Evolutionary conservation across 2,113 vertebrate genomes (phyloP).

Genomic region (Guaruba guarouba): DNA sequence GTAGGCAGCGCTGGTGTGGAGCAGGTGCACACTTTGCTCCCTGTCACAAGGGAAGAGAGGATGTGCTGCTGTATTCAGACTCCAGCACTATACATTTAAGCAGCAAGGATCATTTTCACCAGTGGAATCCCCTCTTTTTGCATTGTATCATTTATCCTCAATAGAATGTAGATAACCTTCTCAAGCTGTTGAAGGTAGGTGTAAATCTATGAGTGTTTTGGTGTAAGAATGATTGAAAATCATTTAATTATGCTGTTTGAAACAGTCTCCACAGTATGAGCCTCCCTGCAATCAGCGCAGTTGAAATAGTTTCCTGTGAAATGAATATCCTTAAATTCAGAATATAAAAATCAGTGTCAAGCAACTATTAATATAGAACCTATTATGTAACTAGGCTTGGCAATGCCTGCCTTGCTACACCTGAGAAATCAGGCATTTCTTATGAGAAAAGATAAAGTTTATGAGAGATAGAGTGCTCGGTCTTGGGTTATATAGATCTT

Average conservation of each 20-base stretch:
- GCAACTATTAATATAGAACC: background rate
- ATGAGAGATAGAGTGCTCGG: background rate
- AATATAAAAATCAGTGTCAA: constrained; percentile 1
- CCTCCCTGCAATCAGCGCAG: background rate
- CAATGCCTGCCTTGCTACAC: background rate
- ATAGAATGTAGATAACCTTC: background rate
- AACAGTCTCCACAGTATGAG: background rate
- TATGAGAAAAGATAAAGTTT: background rate
- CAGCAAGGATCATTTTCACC: background rate
- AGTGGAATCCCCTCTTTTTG: background rate
- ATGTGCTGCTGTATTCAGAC: background rate
- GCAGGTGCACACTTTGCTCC: rapidly evolving
- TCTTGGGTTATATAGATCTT: background rate
- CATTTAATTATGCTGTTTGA: background rate
- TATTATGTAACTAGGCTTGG: background rate
- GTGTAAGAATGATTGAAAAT: background rate
- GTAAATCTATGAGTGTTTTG: background rate
- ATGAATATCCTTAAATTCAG: background rate
- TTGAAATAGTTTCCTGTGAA: background rate
- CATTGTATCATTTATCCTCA: background rate
- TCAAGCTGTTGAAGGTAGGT: background rate
- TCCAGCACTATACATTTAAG: background rate
- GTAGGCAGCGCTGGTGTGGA: rapidly evolving
- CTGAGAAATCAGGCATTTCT: background rate
- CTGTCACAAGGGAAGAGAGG: background rate